Evolutionary conservation across 92 coral and sea anemone species (phyloP), one percentile per base, ranked within the genome.

Genomic region (Porites lobata): DNA sequence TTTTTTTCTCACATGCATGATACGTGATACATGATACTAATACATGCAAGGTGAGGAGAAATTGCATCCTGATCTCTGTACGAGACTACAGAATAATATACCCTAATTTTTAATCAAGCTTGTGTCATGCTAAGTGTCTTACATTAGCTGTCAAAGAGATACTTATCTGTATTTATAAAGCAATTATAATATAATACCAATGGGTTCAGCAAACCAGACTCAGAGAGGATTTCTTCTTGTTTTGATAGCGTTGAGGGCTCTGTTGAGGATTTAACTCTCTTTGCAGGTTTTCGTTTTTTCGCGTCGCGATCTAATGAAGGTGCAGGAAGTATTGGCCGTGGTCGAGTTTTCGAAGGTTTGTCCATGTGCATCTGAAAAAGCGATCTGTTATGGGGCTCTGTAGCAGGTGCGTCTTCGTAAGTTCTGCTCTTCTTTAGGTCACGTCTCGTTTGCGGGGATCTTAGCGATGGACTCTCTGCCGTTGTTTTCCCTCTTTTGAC

Each of bases 401-500:
- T 79, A 57, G 26, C 70, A 65, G 75, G 85, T 80, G 75, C 85
- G 70, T 79, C 84, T 62, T 65, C 85, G 73, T 65, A 32, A 65
- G 71, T 80, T 80, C 73, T 80, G 22, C 85, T 69, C 73, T 80
- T 80, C 85, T 64, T 80, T 47, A 80, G 85, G 73, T 61, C 75
- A 65, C 47, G 85, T 69, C 85, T 80, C 85, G 76, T 80, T 65
- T 65, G 53, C 22, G 85, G 85, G 85, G 85, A 80, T 5, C 77
- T 73, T 73, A 29, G 29, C 29, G 85, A 67, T 15, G 72, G 72
- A 67, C 72, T 67, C 72, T 67, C 72, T 67, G 72, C 72, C 47
- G 50, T 80, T 80, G 85, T 61, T 80, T 69, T 70, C 59, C 86
- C 86, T 70, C 79, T 82, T 74, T 82, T 82, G 68, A 68, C 66